Percentiles rank a stretch among this genome's conserved stretches.
Evolutionary conservation across 2,797 vertebrate genomes (phyloP).

Genomic region (Hyperoplus lanceolatus): DNA sequence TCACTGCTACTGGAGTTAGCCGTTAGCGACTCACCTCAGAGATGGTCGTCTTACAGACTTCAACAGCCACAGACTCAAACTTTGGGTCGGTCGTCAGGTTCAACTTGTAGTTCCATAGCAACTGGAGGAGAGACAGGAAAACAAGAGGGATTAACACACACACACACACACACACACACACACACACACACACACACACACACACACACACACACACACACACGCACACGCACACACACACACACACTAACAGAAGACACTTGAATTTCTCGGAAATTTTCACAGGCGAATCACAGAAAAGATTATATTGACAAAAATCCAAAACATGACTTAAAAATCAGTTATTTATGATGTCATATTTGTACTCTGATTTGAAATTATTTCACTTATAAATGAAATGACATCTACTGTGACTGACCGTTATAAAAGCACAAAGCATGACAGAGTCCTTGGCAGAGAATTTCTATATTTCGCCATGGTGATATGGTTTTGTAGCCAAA

Average conservation of each 20-base stretch:
- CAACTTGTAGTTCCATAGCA: slow-evolving; percentile 96
- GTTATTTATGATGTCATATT: not conserved
- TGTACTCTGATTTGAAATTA: not conserved
- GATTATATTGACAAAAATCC: not conserved
- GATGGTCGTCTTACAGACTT: slow-evolving; percentile 94
- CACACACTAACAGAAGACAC: too few species aligned
- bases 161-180: not conserved
- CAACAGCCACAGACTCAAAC: slow-evolving; percentile 94
- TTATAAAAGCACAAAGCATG: not conserved
- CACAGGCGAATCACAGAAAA: not conserved
- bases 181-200: too few species aligned
- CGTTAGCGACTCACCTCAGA: slow-evolving; percentile 84
- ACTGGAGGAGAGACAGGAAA: slow-evolving; percentile 57
- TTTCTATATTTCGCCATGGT: too few species aligned
- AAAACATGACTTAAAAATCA: not conserved
- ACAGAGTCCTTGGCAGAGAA: too few species aligned
- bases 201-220: too few species aligned
- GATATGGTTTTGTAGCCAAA: too few species aligned
- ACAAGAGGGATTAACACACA: slow-evolving; percentile 5
- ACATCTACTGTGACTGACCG: too few species aligned
- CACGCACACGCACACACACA: too few species aligned
- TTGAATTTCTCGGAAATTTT: not conserved
- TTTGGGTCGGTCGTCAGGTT: slow-evolving; percentile 96
- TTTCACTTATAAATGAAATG: not conserved
- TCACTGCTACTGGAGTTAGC: too few species aligned